Evolutionary conservation across 2,797 vertebrate genomes (phyloP).

Genomic region (Schizopygopsis pylzovi): DNA sequence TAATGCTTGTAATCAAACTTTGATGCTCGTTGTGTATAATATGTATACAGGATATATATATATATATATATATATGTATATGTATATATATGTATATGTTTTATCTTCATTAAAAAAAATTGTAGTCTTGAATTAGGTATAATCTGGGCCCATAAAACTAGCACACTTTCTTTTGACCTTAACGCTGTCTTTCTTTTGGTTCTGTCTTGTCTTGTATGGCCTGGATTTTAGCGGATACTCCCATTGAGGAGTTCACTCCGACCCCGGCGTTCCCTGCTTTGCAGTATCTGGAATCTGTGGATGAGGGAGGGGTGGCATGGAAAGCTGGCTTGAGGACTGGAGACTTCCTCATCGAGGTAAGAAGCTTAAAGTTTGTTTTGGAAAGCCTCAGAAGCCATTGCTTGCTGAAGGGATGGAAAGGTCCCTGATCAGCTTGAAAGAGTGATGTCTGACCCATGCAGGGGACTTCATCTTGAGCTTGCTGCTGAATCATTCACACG

Average conservation of each 20-base stretch:
- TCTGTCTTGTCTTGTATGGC: not conserved
- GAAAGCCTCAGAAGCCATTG: not conserved
- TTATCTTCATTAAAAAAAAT: not conserved
- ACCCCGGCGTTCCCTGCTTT: conserved; percentile 88
- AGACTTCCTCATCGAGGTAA: conserved; percentile 90
- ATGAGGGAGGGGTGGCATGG: conserved; percentile 90
- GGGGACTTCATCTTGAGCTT: conserved; percentile 30
- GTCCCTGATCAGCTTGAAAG: conserved; percentile 21
- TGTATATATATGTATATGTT: no score
- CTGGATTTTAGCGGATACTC: conserved; percentile 81
- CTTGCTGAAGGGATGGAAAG: conserved; percentile 29
- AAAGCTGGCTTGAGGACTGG: conserved; percentile 88
- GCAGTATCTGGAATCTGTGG: conserved; percentile 91
- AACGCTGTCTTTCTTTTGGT: conserved; percentile 13
- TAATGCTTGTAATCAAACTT: no score
- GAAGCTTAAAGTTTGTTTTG: conserved; percentile 17
- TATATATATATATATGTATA: not conserved
- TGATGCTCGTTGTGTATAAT: no score
- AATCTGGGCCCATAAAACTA: not conserved
- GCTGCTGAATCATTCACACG: conserved; percentile 40
- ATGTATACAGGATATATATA: not conserved
- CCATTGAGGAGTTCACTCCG: conserved; percentile 90
- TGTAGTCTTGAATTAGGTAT: not conserved
- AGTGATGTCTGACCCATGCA: conserved; percentile 21
- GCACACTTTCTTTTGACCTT: not conserved